Evolutionary conservation across 2,888 invertebrate genomes (phyloP).

Genomic region (Erebia palarica): DNA sequence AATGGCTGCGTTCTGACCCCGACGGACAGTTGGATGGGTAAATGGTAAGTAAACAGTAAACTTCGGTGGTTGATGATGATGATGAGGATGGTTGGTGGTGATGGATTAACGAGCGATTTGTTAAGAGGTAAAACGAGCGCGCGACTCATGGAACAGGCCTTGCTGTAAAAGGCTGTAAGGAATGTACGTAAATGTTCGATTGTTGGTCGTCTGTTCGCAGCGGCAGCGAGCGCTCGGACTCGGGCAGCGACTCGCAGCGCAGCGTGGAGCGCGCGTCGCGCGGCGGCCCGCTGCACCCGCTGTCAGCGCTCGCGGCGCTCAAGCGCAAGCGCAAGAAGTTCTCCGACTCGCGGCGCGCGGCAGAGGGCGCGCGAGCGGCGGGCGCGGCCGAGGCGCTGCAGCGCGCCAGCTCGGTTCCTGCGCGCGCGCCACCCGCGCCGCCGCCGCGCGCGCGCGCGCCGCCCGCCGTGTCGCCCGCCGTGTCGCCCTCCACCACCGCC

Average conservation of each 20-base stretch:
- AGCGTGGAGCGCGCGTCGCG: constrained; percentile 72
- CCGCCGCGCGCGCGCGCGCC: constrained; percentile 56
- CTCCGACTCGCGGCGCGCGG: constrained; percentile 86
- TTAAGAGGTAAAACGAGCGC: too few species aligned
- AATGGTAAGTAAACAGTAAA: too few species aligned
- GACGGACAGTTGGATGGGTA: too few species aligned
- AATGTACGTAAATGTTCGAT: too few species aligned
- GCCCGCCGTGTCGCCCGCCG: constrained; percentile 47
- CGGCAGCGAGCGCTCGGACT: constrained; percentile 86
- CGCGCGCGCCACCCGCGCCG: constrained; percentile 59
- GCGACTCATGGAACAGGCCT: too few species aligned
- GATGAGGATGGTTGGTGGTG: too few species aligned
- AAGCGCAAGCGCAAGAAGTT: constrained; percentile 92
- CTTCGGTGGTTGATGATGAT: too few species aligned
- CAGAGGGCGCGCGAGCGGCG: constrained; percentile 57
- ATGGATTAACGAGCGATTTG: too few species aligned
- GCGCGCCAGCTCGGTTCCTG: constrained; percentile 65
- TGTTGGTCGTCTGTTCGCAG: constrained; percentile 51
- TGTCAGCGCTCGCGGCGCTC: constrained; percentile 87
- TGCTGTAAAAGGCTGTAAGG: too few species aligned
- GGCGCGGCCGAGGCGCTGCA: constrained; percentile 51
- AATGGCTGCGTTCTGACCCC: too few species aligned
- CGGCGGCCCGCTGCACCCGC: constrained; percentile 65
- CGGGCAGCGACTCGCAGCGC: constrained; percentile 87
- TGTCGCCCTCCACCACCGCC: constrained; percentile 42